A percentile compares a stretch with the other conserved stretches of the same genome.
phyloP scores from a whole-genome alignment of 2,113 vertebrate genomes.

The Addax nasomaculatus region DNA sequence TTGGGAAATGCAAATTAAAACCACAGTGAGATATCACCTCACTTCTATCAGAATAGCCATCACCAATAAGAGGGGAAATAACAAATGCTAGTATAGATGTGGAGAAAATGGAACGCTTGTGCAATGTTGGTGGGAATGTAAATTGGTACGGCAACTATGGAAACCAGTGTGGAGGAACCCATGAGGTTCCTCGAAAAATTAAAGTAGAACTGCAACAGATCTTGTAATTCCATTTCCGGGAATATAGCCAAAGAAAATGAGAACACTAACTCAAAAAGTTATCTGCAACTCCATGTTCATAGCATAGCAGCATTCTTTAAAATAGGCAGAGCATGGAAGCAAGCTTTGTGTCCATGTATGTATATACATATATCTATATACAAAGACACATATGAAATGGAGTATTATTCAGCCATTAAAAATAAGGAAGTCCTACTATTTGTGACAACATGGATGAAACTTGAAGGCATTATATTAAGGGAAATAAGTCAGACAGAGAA shows the following conservation, averaged over 20 bases:
- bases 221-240: background rate
- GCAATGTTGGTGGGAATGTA: background rate
- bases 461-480: background rate
- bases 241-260: background rate
- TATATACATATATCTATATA: background rate
- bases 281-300: background rate
- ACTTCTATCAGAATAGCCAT: too few species aligned
- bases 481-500: background rate
- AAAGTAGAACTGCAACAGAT: background rate
- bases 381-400: background rate
- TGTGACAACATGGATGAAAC: background rate
- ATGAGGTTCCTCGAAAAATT: background rate
- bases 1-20: background rate
- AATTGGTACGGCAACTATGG: background rate
- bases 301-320: background rate
- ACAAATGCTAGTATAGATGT: too few species aligned
- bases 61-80: too few species aligned
- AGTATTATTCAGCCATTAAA: background rate
- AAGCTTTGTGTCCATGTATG: background rate
- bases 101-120: background rate
- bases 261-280: background rate
- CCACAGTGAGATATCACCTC: background rate
- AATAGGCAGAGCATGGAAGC: background rate
- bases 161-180: background rate
- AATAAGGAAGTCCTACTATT: background rate